phyloP scores from a whole-genome alignment of 2,888 invertebrate genomes.

The Bombylius major region DNA sequence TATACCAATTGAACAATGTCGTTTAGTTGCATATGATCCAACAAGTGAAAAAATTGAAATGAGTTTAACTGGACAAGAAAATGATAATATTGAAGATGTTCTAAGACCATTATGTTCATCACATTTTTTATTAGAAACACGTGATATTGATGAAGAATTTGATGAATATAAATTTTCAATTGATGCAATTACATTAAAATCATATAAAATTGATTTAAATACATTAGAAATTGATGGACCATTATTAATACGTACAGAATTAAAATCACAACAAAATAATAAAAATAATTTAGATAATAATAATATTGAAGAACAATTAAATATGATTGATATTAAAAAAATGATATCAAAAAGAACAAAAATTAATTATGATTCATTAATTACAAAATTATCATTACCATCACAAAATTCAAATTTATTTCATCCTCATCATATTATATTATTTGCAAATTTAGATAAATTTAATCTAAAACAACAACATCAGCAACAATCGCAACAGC shows the following conservation, averaged over 20 bases:
- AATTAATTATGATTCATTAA: constrained; percentile 34
- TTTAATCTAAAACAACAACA: too few relatives aligned
- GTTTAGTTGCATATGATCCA: constrained; percentile 58
- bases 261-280: too few relatives aligned
- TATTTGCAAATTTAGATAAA: too few relatives aligned
- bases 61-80: constrained; percentile 49
- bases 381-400: constrained; percentile 25
- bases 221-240: constrained; percentile 50
- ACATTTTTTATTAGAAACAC: constrained; percentile 55
- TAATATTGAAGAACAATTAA: constrained; percentile 32
- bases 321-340: constrained; percentile 41
- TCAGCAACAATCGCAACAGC: too few relatives aligned
- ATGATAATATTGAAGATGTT: constrained; percentile 38
- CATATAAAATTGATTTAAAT: constrained; percentile 48
- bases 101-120: constrained; percentile 29
- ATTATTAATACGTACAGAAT: constrained; percentile 38
- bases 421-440: too few relatives aligned
- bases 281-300: constrained; percentile 12
- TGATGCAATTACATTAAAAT: constrained; percentile 47
- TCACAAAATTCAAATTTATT: too few relatives aligned
- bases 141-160: constrained; percentile 46
- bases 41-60: constrained; percentile 49
- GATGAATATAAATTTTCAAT: constrained; percentile 42
- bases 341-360: constrained; percentile 41
- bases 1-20: constrained; percentile 51